phyloP scores from a whole-genome alignment of 2,888 invertebrate species.

The Agrilus cyanescens region DNA sequence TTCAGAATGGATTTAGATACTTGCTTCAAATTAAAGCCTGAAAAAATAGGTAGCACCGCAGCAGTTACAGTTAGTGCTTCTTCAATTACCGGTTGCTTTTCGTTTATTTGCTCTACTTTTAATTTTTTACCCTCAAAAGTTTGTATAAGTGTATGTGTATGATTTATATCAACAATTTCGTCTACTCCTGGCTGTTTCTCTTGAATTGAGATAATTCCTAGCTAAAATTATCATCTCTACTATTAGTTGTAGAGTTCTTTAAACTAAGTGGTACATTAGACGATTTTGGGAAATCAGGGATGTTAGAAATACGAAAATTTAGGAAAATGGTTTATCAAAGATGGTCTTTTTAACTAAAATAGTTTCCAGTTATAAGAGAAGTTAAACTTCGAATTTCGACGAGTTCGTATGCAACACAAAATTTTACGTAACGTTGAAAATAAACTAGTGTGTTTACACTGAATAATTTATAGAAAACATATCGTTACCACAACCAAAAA shows the following conservation, averaged over 20 bases:
- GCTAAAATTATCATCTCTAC: slow-evolving; percentile 26
- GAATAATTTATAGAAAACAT: slow-evolving; percentile 9
- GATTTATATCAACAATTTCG: slow-evolving; percentile 55
- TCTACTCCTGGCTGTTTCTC: slow-evolving; percentile 71
- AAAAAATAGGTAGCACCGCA: slow-evolving; percentile 50
- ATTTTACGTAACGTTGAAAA: slow-evolving; percentile 5
- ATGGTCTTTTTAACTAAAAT: too few relatives aligned
- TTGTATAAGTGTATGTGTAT: slow-evolving; percentile 43
- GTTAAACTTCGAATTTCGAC: too few relatives aligned
- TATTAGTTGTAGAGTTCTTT: too few relatives aligned
- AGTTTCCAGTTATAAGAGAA: too few relatives aligned
- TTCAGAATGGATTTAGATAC: slow-evolving; percentile 5
- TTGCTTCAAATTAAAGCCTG: slow-evolving; percentile 44
- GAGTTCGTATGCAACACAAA: too few relatives aligned
- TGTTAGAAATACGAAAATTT: too few relatives aligned
- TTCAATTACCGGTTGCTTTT: slow-evolving; percentile 37
- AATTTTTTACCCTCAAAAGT: slow-evolving; percentile 24
- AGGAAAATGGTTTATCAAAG: too few relatives aligned
- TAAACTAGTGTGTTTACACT: too few relatives aligned
- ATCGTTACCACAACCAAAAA: too few relatives aligned
- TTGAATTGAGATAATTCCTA: slow-evolving; percentile 48
- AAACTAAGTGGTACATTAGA: too few relatives aligned
- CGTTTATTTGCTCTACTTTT: slow-evolving; percentile 19
- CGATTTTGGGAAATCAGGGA: too few relatives aligned
- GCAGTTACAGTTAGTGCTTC: slow-evolving; percentile 62